phyloP scores from a whole-genome alignment of 2,797 vertebrate species.

The Platalea minor region DNA sequence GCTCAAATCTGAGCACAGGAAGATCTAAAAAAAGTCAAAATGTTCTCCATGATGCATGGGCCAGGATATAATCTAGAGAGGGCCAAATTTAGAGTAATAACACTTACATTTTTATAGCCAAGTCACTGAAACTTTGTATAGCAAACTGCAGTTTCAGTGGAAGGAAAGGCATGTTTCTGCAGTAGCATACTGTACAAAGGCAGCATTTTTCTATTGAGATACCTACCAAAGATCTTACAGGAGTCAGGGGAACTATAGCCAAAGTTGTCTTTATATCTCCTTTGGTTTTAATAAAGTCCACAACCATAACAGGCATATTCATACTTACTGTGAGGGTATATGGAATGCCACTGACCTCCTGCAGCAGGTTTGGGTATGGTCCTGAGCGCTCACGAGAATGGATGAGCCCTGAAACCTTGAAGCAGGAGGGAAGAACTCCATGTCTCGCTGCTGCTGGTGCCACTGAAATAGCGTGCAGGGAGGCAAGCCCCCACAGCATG shows the following conservation, averaged over 20 bases:
- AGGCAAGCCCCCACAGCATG: not conserved
- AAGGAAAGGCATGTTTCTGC: not conserved
- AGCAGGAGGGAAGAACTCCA: not conserved
- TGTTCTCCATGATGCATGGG: not conserved
- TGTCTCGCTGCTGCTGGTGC: not conserved
- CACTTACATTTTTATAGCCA: not conserved
- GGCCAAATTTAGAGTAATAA: not conserved
- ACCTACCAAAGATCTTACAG: not conserved
- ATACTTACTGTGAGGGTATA: not conserved
- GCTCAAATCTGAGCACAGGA: not conserved
- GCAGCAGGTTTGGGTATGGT: not conserved
- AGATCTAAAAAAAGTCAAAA: not conserved
- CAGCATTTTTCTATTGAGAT: not conserved
- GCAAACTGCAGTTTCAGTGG: not conserved
- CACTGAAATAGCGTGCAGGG: accelerated
- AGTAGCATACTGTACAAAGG: not conserved
- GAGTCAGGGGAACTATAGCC: not conserved
- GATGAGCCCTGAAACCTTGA: not conserved
- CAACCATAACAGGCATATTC: not conserved
- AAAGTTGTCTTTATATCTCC: not conserved
- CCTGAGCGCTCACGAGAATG: accelerated
- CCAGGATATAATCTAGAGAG: not conserved
- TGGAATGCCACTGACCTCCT: not conserved
- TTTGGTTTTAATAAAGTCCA: not conserved
- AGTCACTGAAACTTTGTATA: not conserved